Conservation (phyloP, 1,140 invertebrate genomes). For the Ladona fulva region DNA sequence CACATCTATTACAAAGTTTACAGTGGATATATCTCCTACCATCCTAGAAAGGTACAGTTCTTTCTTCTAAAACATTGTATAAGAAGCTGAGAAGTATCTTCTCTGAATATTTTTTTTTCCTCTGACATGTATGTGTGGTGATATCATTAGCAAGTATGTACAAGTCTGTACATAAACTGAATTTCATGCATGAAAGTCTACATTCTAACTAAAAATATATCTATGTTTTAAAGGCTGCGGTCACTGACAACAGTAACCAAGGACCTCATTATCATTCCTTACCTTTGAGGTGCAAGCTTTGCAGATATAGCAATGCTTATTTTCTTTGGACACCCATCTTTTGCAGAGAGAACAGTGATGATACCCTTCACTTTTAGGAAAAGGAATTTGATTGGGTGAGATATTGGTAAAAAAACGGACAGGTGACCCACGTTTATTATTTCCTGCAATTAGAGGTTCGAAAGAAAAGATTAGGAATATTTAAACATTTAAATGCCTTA, state of each 20-base stretch:
- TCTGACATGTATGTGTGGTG: too few relatives aligned
- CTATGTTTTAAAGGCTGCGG: too few relatives aligned
- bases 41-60: constrained; percentile 38
- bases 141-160: too few relatives aligned
- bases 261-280: neutral
- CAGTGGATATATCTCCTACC: constrained; percentile 72
- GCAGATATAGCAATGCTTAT: constrained; percentile 67
- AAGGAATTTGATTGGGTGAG: constrained; percentile 36
- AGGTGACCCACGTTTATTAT: constrained; percentile 55
- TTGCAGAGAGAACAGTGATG: constrained; percentile 62
- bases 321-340: constrained; percentile 57
- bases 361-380: constrained; percentile 58
- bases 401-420: constrained; percentile 81
- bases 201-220: too few relatives aligned
- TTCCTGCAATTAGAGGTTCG: constrained; percentile 25
- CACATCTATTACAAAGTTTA: constrained; percentile 61
- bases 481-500: neutral
- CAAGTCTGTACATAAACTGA: too few relatives aligned
- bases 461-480: neutral
- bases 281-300: constrained; percentile 64
- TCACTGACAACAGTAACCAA: too few relatives aligned
- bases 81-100: too few relatives aligned
- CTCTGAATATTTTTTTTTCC: too few relatives aligned
- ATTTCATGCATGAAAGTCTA: too few relatives aligned
- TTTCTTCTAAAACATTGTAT: too few relatives aligned